Evolutionary conservation across 2,113 vertebrate genomes (phyloP), one percentile per base, ranked within the genome.

Genomic region (Plecotus auritus): DNA sequence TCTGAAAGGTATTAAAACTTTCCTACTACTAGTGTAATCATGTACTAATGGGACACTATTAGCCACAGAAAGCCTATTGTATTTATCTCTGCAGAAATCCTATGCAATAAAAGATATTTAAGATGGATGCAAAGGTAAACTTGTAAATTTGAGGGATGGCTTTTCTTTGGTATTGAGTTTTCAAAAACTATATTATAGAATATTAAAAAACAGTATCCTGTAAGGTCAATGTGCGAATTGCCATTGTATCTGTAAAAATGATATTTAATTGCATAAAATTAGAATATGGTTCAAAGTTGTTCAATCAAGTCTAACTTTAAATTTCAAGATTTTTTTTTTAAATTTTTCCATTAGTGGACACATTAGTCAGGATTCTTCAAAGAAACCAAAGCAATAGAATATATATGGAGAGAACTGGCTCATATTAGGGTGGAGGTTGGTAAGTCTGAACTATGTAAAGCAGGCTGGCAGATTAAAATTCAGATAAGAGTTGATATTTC

Each of bases 41-140:
- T 28, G 84, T 73, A 54, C 40, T 87, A 85, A 90, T 85, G 91
- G 32, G 7, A 84, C 26, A 70, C 30, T 18, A 13, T 40, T 61
- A 70, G 14, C 14, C 73, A 74, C 73, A 80, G 67, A 77, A 78
- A 85, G 66, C 4, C 22, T 17, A 7, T 47, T 12, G 23, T 40
- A 26, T 18, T 89, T 96, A 66, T 84, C 42, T 45, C 9, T 66
- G 16, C 30, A 93, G 72, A 91, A 91, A 93, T 95, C 28, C 67
- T 14, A 54, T 61, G 9, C 40, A 77, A n/a, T 54, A 81, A 66
- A 84, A 88, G 54, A 83, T 76, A 92, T 28, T 78, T 85, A 93
- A 84, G 51, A 90, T 91, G 84, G 66, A 82, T 73, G n/a, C 28
- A 91, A 88, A 93, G 66, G 7, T 81, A 93, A 84, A 92, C 42